A percentile compares a stretch with the other conserved stretches of the same genome.
Evolutionary conservation across 2,797 vertebrate species (phyloP).

Genomic region (Schizopygopsis pylzovi): DNA sequence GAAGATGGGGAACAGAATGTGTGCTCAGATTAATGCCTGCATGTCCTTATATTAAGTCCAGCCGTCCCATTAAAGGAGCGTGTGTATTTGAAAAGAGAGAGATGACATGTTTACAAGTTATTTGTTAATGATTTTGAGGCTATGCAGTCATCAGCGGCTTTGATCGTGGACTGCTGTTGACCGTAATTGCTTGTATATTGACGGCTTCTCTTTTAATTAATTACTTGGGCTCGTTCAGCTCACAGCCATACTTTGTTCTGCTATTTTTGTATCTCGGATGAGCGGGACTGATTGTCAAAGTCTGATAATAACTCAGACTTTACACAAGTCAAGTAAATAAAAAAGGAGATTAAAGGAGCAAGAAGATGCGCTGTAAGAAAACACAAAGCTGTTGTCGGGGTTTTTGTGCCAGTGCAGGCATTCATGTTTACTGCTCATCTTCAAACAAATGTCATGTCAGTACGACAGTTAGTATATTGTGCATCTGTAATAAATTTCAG

Average conservation of each 20-base stretch:
- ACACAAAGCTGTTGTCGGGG: slow-evolving; percentile 28
- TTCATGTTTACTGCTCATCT: slow-evolving; percentile 46
- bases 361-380: slow-evolving; percentile 48
- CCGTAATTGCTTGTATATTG: slow-evolving; percentile 71
- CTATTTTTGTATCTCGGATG: slow-evolving; percentile 68
- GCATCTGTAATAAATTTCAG: slow-evolving; percentile 42
- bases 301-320: slow-evolving; percentile 48
- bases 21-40: slow-evolving; percentile 72
- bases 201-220: slow-evolving; percentile 74
- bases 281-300: slow-evolving; percentile 73
- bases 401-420: slow-evolving; percentile 4
- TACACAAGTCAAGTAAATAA: slow-evolving; percentile 56
- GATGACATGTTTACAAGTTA: slow-evolving; percentile 73
- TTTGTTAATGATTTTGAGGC: slow-evolving; percentile 72
- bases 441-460: slow-evolving; percentile 53
- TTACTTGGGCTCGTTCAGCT: slow-evolving; percentile 66
- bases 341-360: slow-evolving; percentile 60
- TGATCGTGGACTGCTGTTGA: slow-evolving; percentile 72
- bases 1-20: slow-evolving; percentile 74
- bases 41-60: slow-evolving; percentile 77
- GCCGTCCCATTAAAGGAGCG: slow-evolving; percentile 71
- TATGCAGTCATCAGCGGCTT: slow-evolving; percentile 65
- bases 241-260: slow-evolving; percentile 71
- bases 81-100: slow-evolving; percentile 72
- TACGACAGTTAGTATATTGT: slow-evolving; percentile 39